Base-by-base conservation (phyloP, 2,888 invertebrate species). In the Oscheius sp. region DNA sequence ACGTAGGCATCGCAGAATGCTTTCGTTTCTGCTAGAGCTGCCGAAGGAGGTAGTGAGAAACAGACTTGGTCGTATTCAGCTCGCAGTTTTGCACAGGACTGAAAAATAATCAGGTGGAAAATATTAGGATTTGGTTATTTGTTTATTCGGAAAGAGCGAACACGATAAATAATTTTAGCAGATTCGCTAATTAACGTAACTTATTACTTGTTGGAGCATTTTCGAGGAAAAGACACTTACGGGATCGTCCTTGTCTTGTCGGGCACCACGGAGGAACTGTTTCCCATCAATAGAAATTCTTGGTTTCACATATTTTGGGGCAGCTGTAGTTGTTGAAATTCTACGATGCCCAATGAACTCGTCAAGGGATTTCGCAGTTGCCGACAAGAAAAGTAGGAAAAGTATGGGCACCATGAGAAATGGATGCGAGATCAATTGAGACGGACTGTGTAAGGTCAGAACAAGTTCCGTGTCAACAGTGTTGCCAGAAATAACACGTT, bases 1-100 rank as follows among this genome's bases (percentile, higher is more conserved):
- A 81, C 80, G 59, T 79, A 82, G 0, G 82, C 82, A 59, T 80
- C 55, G 53, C 82, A 82, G 47, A 82, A 82, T 37, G 76, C 82
- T 53, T 75, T 75, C 0, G 82, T 82, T 74, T 82, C 82, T 10
- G 76, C 73, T 29, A 82, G 77, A 2, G 79, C 82, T 0, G 77
- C 77, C 13, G 80, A 48, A 0, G 82, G 80, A 0, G 82, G 82
- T 3, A 76, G 75, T 35, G 75, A 65, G 75, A 82, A 82, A 37
- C 82, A 82, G 1, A 80, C 80, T 37, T 78, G 76, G 33, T 80
- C 82, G 62, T 82, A 82, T 58, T 82, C 82, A 37, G 73, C 70
- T 13, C 79, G 77, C 0, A 80, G 42, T 13, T 73, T 73, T 47
- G 13, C 57, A 55, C 73, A 73, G 10, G 73, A 62, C 73, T 73